A percentile compares a stretch with the other conserved stretches of the same genome.
Conservation (phyloP, 2,888 invertebrate species). For the Apamea epomidion region DNA sequence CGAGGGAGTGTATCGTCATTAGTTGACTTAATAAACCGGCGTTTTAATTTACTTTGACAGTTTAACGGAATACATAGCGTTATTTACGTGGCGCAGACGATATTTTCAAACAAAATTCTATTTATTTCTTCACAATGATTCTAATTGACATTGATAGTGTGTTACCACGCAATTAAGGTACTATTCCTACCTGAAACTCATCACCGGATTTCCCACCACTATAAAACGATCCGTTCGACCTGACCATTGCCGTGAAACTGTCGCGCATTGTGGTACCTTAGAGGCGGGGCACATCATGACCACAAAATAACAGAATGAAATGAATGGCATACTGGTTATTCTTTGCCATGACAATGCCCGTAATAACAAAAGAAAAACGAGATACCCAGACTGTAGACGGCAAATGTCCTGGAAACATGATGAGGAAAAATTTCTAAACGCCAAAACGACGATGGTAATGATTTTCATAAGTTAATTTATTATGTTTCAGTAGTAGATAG, state of each 20-base stretch:
- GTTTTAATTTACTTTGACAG: too few species aligned
- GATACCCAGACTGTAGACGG: background rate
- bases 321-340: conserved; percentile 15
- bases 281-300: conserved; percentile 4
- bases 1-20: background rate
- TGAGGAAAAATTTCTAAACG: background rate
- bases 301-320: conserved; percentile 1
- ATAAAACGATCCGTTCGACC: conserved; percentile 26
- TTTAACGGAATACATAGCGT: too few species aligned
- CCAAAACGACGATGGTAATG: background rate
- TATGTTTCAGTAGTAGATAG: too few species aligned
- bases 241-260: conserved; percentile 40
- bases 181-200: conserved; percentile 1
- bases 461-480: background rate
- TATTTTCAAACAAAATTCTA: too few species aligned
- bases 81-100: too few species aligned
- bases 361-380: conserved; percentile 18
- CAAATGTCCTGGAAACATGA: conserved; percentile 18
- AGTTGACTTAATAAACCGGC: background rate
- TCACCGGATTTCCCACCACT: background rate
- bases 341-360: conserved; percentile 22
- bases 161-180: background rate
- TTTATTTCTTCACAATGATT: too few species aligned
- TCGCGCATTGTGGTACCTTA: background rate
- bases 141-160: too few species aligned